Percentiles rank a stretch among this genome's conserved stretches.
Evolutionary conservation across 1,140 invertebrate species (phyloP).

Genomic region (Neelides sp.): DNA sequence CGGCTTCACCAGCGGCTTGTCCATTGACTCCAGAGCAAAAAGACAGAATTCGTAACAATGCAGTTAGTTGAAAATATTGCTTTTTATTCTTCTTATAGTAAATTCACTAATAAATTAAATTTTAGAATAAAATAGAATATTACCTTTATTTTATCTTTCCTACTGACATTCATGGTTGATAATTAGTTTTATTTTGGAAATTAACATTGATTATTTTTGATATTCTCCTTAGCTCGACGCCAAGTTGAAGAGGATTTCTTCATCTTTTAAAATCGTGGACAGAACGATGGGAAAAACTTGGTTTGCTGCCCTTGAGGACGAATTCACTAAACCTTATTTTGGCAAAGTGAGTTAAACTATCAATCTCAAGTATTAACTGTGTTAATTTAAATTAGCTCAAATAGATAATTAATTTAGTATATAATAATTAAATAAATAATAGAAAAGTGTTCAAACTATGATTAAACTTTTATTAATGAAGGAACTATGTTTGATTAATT

Average conservation of each 20-base stretch:
- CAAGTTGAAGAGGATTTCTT: slow-evolving; percentile 13
- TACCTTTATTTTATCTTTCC: too few species aligned
- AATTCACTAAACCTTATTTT: slow-evolving; percentile 48
- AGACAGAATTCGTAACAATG: slow-evolving; percentile 8
- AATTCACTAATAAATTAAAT: too few species aligned
- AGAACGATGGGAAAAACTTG: slow-evolving; percentile 40
- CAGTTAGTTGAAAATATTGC: slow-evolving; percentile 4
- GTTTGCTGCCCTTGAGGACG: slow-evolving; percentile 40
- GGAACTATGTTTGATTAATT: neutral
- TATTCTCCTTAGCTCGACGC: slow-evolving; percentile 6
- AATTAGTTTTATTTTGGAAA: neutral
- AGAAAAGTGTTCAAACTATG: too few species aligned
- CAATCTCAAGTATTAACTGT: too few species aligned
- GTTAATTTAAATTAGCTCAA: neutral
- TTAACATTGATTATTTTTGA: neutral
- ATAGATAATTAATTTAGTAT: neutral
- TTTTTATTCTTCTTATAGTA: too few species aligned
- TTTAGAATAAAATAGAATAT: too few species aligned
- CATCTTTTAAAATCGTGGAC: slow-evolving; percentile 36
- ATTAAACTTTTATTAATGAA: too few species aligned
- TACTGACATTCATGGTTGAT: too few species aligned
- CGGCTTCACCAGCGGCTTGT: too few species aligned
- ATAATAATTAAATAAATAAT: too few species aligned
- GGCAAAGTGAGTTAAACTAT: slow-evolving; percentile 35
- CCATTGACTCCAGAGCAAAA: slow-evolving; percentile 6